Conservation (phyloP, 2,888 invertebrate species). For the Xestobium rufovillosum region DNA sequence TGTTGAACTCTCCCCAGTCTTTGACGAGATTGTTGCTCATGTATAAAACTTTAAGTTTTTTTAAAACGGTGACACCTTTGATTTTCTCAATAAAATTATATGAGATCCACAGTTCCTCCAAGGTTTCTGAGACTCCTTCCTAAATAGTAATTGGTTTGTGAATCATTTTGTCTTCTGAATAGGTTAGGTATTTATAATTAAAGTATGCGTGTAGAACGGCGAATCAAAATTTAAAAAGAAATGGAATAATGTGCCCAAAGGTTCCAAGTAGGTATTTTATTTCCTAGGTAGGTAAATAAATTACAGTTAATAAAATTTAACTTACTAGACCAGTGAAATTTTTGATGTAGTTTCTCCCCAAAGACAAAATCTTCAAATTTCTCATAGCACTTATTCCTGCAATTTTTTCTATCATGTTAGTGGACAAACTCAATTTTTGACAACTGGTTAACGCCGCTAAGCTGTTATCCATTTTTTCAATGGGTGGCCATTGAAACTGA, state of each 20-base stretch:
- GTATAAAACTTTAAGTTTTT: constrained; percentile 74
- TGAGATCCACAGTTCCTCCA: constrained; percentile 92
- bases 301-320: too few relatives aligned
- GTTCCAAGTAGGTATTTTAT: too few relatives aligned
- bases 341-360: constrained; percentile 88
- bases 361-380: constrained; percentile 72
- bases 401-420: constrained; percentile 92
- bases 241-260: too few relatives aligned
- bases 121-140: constrained; percentile 79
- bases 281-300: too few relatives aligned
- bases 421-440: constrained; percentile 81
- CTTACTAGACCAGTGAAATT: constrained; percentile 74
- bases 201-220: too few relatives aligned
- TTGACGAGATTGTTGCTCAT: constrained; percentile 80
- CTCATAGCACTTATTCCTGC: constrained; percentile 74
- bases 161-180: too few relatives aligned
- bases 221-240: constrained; percentile 9
- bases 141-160: too few relatives aligned
- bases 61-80: constrained; percentile 76
- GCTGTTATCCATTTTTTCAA: constrained; percentile 90
- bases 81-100: constrained; percentile 90
- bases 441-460: constrained; percentile 66
- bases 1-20: constrained; percentile 84
- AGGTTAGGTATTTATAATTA: too few relatives aligned
- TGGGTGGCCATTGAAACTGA: constrained; percentile 85